Conservation (phyloP, 2,888 invertebrate genomes). For the Ochropacha duplaris region DNA sequence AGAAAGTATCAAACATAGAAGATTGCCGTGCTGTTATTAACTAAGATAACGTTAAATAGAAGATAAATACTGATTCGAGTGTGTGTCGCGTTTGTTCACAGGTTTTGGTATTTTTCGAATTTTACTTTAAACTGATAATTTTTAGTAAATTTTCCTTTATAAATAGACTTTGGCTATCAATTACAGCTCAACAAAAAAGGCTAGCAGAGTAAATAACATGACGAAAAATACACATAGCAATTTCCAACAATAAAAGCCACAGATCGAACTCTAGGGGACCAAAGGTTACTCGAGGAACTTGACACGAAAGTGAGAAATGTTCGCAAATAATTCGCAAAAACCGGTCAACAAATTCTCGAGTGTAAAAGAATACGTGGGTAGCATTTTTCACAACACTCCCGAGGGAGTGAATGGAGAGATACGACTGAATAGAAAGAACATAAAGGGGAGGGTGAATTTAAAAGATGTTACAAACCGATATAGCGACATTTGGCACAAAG, state of each 20-base stretch:
- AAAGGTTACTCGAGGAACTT: background rate
- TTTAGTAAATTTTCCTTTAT: too few relatives aligned
- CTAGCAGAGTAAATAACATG: background rate
- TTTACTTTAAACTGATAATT: background rate
- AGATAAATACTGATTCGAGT: background rate
- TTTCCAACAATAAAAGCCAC: background rate
- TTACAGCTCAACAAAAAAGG: background rate
- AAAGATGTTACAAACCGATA: background rate
- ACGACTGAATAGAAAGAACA: background rate
- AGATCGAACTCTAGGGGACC: background rate
- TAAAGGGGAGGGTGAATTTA: background rate
- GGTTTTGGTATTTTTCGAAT: too few relatives aligned
- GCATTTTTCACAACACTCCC: background rate
- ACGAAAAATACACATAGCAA: background rate
- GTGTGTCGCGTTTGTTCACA: background rate
- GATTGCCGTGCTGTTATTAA: background rate
- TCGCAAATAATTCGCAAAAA: slow-evolving; percentile 1
- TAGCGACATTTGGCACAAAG: background rate
- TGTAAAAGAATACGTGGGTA: slow-evolving; percentile 3
- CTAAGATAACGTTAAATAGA: background rate
- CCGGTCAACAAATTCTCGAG: slow-evolving; percentile 7
- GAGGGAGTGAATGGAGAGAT: slow-evolving; percentile 1
- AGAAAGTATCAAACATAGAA: too few relatives aligned
- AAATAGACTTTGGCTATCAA: too few relatives aligned
- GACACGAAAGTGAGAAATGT: slow-evolving; percentile 1